Evolutionary conservation across 2,888 invertebrate species (phyloP).

Genomic region (Atrina japonica): DNA sequence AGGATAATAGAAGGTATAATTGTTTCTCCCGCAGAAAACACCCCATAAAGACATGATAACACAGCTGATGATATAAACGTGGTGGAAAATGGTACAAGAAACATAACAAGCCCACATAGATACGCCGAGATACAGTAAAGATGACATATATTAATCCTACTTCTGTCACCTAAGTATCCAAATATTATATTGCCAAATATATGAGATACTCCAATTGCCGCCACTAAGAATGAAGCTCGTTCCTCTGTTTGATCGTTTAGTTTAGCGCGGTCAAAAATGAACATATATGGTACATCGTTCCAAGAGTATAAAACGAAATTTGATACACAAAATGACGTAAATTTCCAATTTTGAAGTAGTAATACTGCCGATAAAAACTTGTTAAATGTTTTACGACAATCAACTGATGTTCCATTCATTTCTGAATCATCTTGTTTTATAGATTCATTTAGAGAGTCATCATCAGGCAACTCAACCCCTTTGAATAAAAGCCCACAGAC

Average conservation of each 20-base stretch:
- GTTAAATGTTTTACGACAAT: no score
- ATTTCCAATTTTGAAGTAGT: no score
- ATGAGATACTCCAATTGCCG: conserved; percentile 88
- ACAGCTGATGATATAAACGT: conserved; percentile 55
- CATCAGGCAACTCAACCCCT: conserved; percentile 45
- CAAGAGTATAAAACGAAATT: conserved; percentile 94
- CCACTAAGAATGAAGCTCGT: conserved; percentile 87
- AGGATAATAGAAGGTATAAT: no score
- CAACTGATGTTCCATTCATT: no score
- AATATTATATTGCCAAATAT: conserved; percentile 87
- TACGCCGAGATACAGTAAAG: conserved; percentile 89
- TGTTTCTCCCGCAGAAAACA: no score
- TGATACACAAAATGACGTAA: conserved; percentile 80
- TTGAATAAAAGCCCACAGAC: conserved; percentile 71
- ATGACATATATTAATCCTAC: conserved; percentile 87
- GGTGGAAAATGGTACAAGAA: conserved; percentile 60
- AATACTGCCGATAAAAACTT: conserved; percentile 30
- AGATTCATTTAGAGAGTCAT: no score
- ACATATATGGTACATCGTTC: conserved; percentile 95
- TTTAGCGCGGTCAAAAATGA: conserved; percentile 89
- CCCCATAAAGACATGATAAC: conserved; percentile 82
- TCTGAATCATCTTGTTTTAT: no score
- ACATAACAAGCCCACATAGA: conserved; percentile 79
- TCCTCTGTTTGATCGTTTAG: conserved; percentile 82
- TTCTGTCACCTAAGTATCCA: conserved; percentile 94